A percentile compares a stretch with the other conserved stretches of the same genome.
Conservation (phyloP, 2,797 vertebrate genomes). For the Holocentrus rufus region DNA sequence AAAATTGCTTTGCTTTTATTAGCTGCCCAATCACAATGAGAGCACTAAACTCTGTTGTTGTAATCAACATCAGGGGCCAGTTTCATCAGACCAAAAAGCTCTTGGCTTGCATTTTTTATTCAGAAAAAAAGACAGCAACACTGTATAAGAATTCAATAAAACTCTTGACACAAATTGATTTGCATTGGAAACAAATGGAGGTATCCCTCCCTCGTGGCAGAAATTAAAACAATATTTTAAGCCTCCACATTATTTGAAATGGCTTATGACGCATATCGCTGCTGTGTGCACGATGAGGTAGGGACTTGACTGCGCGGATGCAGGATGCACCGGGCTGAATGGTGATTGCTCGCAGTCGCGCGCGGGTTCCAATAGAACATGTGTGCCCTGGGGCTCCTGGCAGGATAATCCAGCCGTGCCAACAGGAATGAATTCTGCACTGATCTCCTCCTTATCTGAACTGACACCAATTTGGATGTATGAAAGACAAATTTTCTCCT, state of each 20-base stretch:
- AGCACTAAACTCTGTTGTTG: too few relatives aligned
- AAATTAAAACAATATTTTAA: too few relatives aligned
- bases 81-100: too few relatives aligned
- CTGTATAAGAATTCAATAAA: too few relatives aligned
- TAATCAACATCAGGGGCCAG: too few relatives aligned
- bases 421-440: conserved; percentile 51
- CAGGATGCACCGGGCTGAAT: background rate
- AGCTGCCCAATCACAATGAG: too few relatives aligned
- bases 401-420: conserved; percentile 50
- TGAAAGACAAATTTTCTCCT: conserved; percentile 46
- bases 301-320: conserved; percentile 14
- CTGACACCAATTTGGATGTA: conserved; percentile 37
- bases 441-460: conserved; percentile 58
- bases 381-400: conserved; percentile 25
- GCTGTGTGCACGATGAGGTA: background rate
- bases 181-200: conserved; percentile 5
- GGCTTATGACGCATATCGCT: too few relatives aligned
- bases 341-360: conserved; percentile 25
- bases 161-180: conserved; percentile 16
- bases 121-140: too few relatives aligned
- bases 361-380: conserved; percentile 6
- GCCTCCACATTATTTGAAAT: too few relatives aligned
- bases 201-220: background rate
- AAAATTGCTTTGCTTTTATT: too few relatives aligned
- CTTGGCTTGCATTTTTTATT: too few relatives aligned